Evolutionary conservation across 2,888 invertebrate species (phyloP), one percentile per base, ranked within the genome.

Genomic region (Leptura quadrifasciata): DNA sequence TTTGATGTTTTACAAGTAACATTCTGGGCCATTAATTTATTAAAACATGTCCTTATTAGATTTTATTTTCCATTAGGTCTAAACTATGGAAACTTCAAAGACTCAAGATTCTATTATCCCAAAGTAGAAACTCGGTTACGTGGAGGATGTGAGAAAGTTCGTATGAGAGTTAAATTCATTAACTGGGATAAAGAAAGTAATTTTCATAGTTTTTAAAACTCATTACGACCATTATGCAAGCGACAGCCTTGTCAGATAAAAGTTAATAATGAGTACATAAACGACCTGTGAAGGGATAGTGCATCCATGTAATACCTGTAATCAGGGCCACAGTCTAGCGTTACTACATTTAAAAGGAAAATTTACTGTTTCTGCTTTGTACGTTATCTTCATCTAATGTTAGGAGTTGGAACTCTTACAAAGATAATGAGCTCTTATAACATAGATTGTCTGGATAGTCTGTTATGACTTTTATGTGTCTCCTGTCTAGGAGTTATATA

Each of bases 131-230:
- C 55, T 68, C 55, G 57, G 52, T 68, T 68, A 68, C 31, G 55
- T 68, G 18, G 15, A 31, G 68, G 63, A 27, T 18, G 68, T 68
- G 68, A 54, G 54, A 68, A 68, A 68, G 68, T 24, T 15, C 31
- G 54, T 27, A 55, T 68, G 57, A 57, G 20, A 55, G 68, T 31
- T 68, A 55, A 68, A 68, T 68, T 68, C 68, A 54, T 68, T 68
- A 68, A 12, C 31, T 15, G 12, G 17, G 31, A 21, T 20, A 55
- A 68, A 68, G 24, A 31, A 55, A 9, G 65, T 67, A 67, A 67
- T 54, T 67, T 54, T 67, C 65, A 54, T 31, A 27, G 31, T 54
- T 55, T 55, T 54, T 68, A 31, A 15, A 35, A 63, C 12, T 21
- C 63, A 63, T 39, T 63, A 63, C 18, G 15, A 39, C 39, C 20